These are phyloP conservation scores for Eurytoma californica DNA, from an alignment of 2,888 invertebrate genomes.

Conservation along the genomic window DNA sequence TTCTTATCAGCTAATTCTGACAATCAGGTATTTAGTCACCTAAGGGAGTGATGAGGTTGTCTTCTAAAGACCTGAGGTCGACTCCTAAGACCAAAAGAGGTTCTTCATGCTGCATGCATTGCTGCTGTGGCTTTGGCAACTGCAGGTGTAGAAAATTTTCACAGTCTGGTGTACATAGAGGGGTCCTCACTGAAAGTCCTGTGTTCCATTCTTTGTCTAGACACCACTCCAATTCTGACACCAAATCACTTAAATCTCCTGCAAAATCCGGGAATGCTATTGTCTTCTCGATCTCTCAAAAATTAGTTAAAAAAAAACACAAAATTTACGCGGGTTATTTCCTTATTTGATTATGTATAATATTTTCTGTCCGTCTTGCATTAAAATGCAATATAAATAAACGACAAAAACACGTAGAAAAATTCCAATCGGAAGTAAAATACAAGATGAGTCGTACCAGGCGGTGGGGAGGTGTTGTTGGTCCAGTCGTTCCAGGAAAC, in stretches of 20 bases:
- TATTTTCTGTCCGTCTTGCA: not conserved
- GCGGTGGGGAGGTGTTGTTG: conserved; percentile 63
- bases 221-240: conserved; percentile 72
- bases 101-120: conserved; percentile 70
- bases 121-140: conserved; percentile 70
- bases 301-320: not conserved
- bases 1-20: not conserved
- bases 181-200: conserved; percentile 77
- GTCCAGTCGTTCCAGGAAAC: conserved; percentile 70
- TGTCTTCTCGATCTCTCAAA: not conserved
- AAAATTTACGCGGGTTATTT: not conserved
- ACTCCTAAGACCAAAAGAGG: conserved; percentile 73
- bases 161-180: conserved; percentile 78
- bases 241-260: conserved; percentile 69
- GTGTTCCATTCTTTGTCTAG: conserved; percentile 71
- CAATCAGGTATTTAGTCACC: conserved; percentile 27
- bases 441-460: conserved; percentile 59
- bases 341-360: not conserved
- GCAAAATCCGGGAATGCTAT: not conserved
- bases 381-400: not conserved
- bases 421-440: not conserved
- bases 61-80: conserved; percentile 71
- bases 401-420: not conserved
- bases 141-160: conserved; percentile 76
- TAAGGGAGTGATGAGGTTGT: conserved; percentile 38